A percentile compares a stretch with the other conserved stretches of the same genome.
Conservation (phyloP, 2,113 vertebrate genomes). For the Gopherus evgoodei region DNA sequence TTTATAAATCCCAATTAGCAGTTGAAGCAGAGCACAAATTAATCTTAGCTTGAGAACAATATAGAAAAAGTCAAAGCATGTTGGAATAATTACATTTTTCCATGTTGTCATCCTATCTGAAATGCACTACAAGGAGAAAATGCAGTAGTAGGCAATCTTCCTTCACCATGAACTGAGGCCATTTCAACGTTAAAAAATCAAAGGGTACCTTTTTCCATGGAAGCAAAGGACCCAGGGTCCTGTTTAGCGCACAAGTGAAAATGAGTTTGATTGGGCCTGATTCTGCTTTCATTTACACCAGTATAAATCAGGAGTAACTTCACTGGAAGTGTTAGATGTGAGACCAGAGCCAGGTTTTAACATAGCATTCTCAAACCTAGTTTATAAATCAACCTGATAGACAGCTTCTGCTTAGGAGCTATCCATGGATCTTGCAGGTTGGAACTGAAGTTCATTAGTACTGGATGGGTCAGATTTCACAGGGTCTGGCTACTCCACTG, state of each 20-base stretch:
- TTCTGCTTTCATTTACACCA: neutral
- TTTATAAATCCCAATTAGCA: slow-evolving; percentile 35
- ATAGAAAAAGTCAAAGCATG: slow-evolving; percentile 20
- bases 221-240: neutral
- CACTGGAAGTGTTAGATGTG: neutral
- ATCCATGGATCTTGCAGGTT: neutral
- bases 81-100: slow-evolving; percentile 15
- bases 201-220: neutral
- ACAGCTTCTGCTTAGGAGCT: neutral
- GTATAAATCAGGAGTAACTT: neutral
- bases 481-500: neutral
- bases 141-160: neutral
- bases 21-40: neutral
- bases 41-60: slow-evolving; percentile 23
- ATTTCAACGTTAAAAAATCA: slow-evolving; percentile 18
- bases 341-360: neutral
- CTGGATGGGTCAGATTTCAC: neutral
- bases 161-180: neutral
- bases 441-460: neutral
- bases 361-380: neutral
- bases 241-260: neutral
- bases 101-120: neutral
- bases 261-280: neutral
- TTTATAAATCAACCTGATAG: neutral
- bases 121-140: rapidly evolving